Evolutionary conservation across 2,113 vertebrate species (phyloP), one percentile per base, ranked within the genome.

Genomic region (Plestiodon gilberti): DNA sequence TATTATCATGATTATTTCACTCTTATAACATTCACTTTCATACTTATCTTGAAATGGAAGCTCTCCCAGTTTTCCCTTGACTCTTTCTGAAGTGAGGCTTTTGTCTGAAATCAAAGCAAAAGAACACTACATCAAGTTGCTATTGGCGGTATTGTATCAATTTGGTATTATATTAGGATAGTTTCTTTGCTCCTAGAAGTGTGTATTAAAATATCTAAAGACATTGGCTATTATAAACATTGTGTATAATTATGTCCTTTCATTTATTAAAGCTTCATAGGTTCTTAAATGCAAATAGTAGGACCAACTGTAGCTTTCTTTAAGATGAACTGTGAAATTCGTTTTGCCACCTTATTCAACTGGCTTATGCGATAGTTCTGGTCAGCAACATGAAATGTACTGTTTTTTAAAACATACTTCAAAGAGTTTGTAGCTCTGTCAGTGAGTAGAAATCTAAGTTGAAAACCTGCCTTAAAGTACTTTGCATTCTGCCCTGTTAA

Each of bases 401-500:
- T n/a, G n/a, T n/a, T n/a, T n/a, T 75, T 75, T 28, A 57, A 73
- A 65, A 33, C 38, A 43, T 75, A 81, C 33, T 88, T 88, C 43
- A 81, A 80, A 43, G 59, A 20, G 43, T 64, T 59, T 74, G 30
- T 67, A 52, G 40, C 67, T 80, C 59, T 88, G 59, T 76, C 67
- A 57, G 14, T 76, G 48, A 84, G 28, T 35, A 84, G 33, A 81
- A 80, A 75, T 43, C 69, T 81, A 75, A 76, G 75, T 55, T 75
- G 77, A 65, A 67, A 13, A 65, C 84, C 70, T 84, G n/a, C 40
- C 40, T 78, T 33, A 57, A 30, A 40, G 38, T n/a, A 18, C 40
- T 84, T 84, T 64, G 76, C 79, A 74, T 84, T 84, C 75, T 65
- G 69, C 38, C 25, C 57, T 65, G 59, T 84, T 80, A 17, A 18